Conservation (phyloP, 1,140 invertebrate species). For the Halictus rubicundus region DNA sequence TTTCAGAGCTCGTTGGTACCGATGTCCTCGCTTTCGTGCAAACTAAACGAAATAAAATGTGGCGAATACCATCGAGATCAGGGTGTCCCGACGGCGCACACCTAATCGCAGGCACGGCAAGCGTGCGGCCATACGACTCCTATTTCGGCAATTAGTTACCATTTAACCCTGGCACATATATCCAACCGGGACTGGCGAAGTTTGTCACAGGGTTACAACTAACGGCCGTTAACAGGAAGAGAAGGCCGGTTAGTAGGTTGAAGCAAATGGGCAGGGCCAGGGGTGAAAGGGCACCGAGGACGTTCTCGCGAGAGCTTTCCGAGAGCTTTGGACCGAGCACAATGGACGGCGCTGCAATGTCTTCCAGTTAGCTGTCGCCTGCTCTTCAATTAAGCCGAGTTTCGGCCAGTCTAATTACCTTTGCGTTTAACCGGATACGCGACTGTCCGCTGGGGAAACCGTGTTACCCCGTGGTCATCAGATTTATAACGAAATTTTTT, state of each 20-base stretch:
- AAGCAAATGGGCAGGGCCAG: constrained; percentile 7
- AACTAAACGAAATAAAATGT: no score
- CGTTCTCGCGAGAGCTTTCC: constrained; percentile 8
- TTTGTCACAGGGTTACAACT: constrained; percentile 3
- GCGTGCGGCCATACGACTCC: not conserved
- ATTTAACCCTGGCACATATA: constrained; percentile 11
- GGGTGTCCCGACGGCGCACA: no score
- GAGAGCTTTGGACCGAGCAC: constrained; percentile 4
- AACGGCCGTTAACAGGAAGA: constrained; percentile 15
- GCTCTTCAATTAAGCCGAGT: constrained; percentile 43
- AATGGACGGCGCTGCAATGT: constrained; percentile 11
- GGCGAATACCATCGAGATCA: no score
- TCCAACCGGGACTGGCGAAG: not conserved
- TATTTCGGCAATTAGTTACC: constrained; percentile 13
- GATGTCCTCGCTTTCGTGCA: no score
- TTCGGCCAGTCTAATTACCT: constrained; percentile 54
- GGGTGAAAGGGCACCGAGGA: constrained; percentile 5
- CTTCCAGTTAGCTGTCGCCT: constrained; percentile 41
- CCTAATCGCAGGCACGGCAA: no score
- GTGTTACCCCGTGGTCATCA: not conserved
- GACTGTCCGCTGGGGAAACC: constrained; percentile 29
- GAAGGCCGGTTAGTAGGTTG: constrained; percentile 22
- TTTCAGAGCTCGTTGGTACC: no score
- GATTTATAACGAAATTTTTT: not conserved
- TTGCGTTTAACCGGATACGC: constrained; percentile 4